Evolutionary conservation across 2,113 vertebrate genomes (phyloP), one percentile per base, ranked within the genome.

Genomic region (Psittacara wagleri): DNA sequence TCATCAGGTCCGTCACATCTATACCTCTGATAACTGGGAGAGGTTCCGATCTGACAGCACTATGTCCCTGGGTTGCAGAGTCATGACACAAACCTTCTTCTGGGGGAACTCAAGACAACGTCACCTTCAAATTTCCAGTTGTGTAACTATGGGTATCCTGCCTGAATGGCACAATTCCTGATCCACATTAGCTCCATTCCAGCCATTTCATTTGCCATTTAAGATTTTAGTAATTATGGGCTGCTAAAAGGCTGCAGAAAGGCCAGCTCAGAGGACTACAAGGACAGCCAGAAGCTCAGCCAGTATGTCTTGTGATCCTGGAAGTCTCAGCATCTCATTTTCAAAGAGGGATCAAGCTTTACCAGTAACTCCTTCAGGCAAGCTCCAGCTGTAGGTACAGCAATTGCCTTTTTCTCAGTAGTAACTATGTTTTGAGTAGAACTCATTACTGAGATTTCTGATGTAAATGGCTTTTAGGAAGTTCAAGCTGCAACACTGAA

Each of bases 21-120:
- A 72, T 41, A 7, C 25, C 59, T 66, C 27, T 29, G 27, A 11
- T 29, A 43, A 33, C 9, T 41, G 10, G 35, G 33, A 61, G 22
- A 86, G 18, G 31, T 67, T 86, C 44, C 7, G 17, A n/a, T 17
- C 35, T 1, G 3, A 61, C 8, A 44, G 22, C 19, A n/a, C 3
- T 9, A 27, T 0, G 1, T 4, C 11, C 28, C 2, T 8, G 19
- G 17, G 31, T 11, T 39, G 20, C 46, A 27, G 54, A n/a, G 14
- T n/a, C 46, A 17, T 18, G 11, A 66, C 39, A 72, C 27, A 9
- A 94, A 54, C 20, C 24, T 19, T 62, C 1, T 9, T 67, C 35
- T 39, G 22, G 5, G 19, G 43, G 49, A 20, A 62, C 17, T 78
- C 27, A 19, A 78, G 61, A 54, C 25, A 69, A 13, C 4, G 3